Conservation (phyloP, 1,140 invertebrate species). For the Magallana angulata region DNA sequence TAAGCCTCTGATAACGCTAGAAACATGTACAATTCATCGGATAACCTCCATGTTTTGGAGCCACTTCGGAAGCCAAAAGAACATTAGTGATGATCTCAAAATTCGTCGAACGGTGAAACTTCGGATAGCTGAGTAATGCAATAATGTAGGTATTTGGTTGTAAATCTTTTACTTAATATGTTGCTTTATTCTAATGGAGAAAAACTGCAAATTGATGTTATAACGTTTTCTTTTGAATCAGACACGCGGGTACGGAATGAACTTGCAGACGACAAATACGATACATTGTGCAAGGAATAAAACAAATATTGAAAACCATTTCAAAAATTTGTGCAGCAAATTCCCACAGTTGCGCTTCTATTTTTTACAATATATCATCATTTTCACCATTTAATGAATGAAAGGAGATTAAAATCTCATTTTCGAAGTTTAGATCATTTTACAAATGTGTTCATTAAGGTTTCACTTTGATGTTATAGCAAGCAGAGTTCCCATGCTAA, state of each 20-base stretch:
- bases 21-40: neutral
- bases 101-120: no score
- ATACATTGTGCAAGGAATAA: neutral
- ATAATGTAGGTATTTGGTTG: neutral
- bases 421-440: constrained; percentile 23
- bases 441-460: constrained; percentile 29
- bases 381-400: constrained; percentile 1
- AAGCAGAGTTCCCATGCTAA: neutral
- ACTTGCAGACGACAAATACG: neutral
- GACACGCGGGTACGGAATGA: neutral
- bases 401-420: constrained; percentile 36
- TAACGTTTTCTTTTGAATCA: neutral
- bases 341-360: neutral
- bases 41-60: neutral
- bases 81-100: neutral
- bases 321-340: neutral
- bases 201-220: neutral
- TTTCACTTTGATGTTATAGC: neutral
- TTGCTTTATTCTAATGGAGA: neutral
- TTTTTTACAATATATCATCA: constrained; percentile 37
- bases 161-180: neutral
- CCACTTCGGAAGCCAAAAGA: neutral
- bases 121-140: neutral
- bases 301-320: neutral
- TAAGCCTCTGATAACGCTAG: neutral